Percentiles rank a stretch among this genome's conserved stretches.
Conservation (phyloP, 2,797 vertebrate species). For the Rhinogobio ventralis region DNA sequence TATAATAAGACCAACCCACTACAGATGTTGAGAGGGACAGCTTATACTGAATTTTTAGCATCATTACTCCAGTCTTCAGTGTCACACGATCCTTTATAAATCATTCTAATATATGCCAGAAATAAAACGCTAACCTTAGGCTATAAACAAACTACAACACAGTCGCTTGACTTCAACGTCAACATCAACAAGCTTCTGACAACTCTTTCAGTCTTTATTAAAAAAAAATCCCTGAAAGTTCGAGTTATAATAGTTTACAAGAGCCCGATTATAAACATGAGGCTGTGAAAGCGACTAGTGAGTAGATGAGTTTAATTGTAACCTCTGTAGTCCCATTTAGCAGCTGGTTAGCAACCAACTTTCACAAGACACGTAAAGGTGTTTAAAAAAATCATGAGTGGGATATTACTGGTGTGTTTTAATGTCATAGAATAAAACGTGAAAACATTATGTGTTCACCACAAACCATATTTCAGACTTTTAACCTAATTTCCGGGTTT, state of each 20-base stretch:
- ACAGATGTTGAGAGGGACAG: background rate
- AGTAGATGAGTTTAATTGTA: no score
- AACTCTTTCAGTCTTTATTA: background rate
- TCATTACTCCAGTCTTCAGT: background rate
- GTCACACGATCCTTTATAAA: background rate
- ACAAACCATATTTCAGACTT: background rate
- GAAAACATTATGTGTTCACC: background rate
- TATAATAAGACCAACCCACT: background rate
- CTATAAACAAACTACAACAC: background rate
- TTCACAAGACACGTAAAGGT: background rate
- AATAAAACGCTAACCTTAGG: background rate
- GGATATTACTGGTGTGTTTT: background rate
- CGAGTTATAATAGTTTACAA: background rate
- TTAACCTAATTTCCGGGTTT: background rate
- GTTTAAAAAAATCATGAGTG: background rate
- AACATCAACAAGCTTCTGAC: background rate
- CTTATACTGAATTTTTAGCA: background rate
- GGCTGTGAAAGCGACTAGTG: background rate
- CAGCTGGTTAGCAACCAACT: background rate
- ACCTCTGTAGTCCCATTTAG: background rate
- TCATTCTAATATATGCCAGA: background rate
- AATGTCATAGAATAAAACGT: background rate
- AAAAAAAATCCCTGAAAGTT: background rate
- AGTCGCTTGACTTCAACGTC: background rate
- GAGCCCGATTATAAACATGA: background rate